Conservation (phyloP, 2,113 vertebrate genomes). For the Harpagus bidentatus region DNA sequence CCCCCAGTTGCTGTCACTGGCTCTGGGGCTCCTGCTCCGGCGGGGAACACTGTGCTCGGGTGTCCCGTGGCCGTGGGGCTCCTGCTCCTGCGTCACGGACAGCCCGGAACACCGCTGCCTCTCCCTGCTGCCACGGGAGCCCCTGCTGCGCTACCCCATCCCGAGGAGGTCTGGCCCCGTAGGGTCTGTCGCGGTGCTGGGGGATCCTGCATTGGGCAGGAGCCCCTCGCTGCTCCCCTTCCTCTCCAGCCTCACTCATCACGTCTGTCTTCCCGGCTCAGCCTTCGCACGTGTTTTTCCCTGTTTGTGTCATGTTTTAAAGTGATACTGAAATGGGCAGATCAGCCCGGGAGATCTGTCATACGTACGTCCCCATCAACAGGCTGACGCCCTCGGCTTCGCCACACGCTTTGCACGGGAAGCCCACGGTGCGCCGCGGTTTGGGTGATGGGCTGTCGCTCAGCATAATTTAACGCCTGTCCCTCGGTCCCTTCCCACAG, state of each 20-base stretch:
- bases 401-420: not conserved
- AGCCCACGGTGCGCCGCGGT: too few species aligned
- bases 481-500: not conserved
- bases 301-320: not conserved
- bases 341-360: too few species aligned
- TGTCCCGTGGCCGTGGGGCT: not conserved
- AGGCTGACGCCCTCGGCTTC: not conserved
- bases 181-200: not conserved
- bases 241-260: not conserved
- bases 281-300: not conserved
- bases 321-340: not conserved
- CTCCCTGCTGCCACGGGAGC: not conserved
- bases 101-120: not conserved
- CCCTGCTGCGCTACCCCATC: not conserved
- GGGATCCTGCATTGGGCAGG: not conserved
- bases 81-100: not conserved
- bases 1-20: not conserved
- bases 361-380: too few species aligned
- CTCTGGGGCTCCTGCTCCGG: not conserved
- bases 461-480: rapidly evolving
- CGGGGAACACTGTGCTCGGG: rapidly evolving
- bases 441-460: not conserved
- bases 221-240: not conserved
- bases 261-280: too few species aligned
- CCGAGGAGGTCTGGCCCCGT: not conserved